Evolutionary conservation across 2,888 invertebrate species (phyloP).

Genomic region (Limnephilus marmoratus): DNA sequence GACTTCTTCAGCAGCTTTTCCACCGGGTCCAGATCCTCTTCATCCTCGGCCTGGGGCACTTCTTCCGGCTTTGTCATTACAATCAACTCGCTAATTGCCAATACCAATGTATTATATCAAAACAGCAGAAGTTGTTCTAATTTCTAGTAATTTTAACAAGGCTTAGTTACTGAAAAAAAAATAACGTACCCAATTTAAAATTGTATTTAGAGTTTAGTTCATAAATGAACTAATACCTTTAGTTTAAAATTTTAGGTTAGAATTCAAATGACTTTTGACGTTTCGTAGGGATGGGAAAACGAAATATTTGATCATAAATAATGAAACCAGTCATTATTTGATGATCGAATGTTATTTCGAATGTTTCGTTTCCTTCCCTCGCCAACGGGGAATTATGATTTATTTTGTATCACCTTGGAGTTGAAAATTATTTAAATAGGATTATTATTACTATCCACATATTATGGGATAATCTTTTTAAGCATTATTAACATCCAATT

Average conservation of each 20-base stretch:
- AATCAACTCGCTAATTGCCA: background rate
- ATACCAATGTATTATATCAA: background rate
- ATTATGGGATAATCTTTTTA: too few relatives aligned
- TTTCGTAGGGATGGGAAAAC: background rate
- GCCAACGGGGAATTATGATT: background rate
- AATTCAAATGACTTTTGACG: background rate
- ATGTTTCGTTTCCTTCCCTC: background rate
- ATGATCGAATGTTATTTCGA: background rate
- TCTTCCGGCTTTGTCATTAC: background rate
- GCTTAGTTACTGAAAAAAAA: background rate
- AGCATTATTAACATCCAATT: too few relatives aligned
- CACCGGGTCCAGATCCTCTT: constrained; percentile 87
- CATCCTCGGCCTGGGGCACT: constrained; percentile 66
- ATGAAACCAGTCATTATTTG: too few relatives aligned
- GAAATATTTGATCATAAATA: background rate
- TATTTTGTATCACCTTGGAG: background rate
- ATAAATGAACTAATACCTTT: too few relatives aligned
- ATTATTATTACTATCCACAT: too few relatives aligned
- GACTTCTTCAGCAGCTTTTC: constrained; percentile 93
- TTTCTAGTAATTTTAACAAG: background rate
- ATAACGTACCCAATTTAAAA: background rate
- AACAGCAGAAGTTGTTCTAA: background rate
- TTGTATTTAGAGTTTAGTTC: background rate
- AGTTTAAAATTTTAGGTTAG: constrained; percentile 2
- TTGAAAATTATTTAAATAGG: too few relatives aligned